These are phyloP conservation scores for Crypturellus undulatus DNA, from an alignment of 2,113 vertebrate species.

Conservation along the genomic window DNA sequence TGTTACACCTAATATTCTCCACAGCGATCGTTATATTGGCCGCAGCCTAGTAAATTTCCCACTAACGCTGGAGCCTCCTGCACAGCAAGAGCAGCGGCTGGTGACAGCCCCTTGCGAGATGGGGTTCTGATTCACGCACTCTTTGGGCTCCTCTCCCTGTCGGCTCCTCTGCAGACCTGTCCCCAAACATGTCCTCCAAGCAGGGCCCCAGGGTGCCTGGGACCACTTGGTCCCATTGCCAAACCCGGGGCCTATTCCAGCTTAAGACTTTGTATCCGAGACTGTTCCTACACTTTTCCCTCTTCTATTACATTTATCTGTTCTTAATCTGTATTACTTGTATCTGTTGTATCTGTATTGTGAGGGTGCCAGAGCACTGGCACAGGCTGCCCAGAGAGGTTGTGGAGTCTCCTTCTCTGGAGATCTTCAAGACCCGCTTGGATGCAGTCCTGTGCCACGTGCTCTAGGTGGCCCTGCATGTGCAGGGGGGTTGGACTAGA, in stretches of 20 bases:
- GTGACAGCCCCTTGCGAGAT: neutral
- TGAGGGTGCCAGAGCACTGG: too few species aligned
- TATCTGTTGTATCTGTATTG: too few species aligned
- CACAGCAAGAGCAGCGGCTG: neutral
- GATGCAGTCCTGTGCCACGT: too few species aligned
- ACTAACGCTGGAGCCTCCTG: neutral
- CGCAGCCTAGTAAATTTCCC: neutral
- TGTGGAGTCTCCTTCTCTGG: too few species aligned
- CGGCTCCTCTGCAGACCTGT: neutral
- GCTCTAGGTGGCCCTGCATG: too few species aligned
- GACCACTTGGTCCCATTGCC: neutral
- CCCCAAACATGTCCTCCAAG: neutral
- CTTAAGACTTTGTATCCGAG: accelerated
- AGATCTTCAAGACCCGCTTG: too few species aligned
- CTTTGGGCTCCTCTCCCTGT: neutral
- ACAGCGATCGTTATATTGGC: neutral
- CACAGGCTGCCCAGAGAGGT: too few species aligned
- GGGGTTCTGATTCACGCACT: slow-evolving; percentile 1
- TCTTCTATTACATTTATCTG: accelerated
- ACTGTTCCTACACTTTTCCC: neutral
- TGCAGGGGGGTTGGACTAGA: too few species aligned
- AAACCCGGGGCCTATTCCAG: accelerated
- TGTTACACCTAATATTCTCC: slow-evolving; percentile 23
- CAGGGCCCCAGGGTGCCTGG: accelerated
- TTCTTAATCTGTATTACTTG: neutral